phyloP scores from a whole-genome alignment of 1,140 invertebrate species.

The Drosophila guanche region DNA sequence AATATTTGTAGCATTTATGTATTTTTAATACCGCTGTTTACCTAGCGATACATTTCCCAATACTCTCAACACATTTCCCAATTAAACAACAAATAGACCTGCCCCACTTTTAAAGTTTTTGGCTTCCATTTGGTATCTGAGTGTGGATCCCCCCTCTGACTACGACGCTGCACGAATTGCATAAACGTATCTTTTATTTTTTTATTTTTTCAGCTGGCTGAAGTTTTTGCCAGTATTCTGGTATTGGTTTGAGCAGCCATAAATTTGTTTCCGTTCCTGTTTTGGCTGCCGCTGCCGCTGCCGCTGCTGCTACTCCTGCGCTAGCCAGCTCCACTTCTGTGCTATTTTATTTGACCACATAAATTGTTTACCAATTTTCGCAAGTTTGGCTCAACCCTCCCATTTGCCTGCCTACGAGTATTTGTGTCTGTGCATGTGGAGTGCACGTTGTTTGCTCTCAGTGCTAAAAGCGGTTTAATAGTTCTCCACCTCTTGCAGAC shows the following conservation, averaged over 20 bases:
- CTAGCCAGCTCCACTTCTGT: conserved; percentile 24
- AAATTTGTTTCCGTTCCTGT: conserved; percentile 42
- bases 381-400: conserved; percentile 17
- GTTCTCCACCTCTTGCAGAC: conserved; percentile 10
- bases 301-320: conserved; percentile 30
- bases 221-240: conserved; percentile 27
- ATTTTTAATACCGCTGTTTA: not conserved
- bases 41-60: no score
- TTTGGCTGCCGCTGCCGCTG: conserved; percentile 24
- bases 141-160: no score
- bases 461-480: conserved; percentile 43
- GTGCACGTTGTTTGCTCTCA: conserved; percentile 13
- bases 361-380: conserved; percentile 63
- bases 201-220: conserved; percentile 6
- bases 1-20: no score
- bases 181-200: conserved; percentile 6
- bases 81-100: no score
- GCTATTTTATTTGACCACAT: conserved; percentile 58
- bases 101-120: no score
- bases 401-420: conserved; percentile 1
- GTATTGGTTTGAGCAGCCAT: conserved; percentile 33
- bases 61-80: not conserved
- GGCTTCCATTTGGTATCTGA: no score
- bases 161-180: conserved; percentile 2
- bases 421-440: conserved; percentile 4